phyloP scores from a whole-genome alignment of 2,113 vertebrate genomes.

The Podiceps cristatus region DNA sequence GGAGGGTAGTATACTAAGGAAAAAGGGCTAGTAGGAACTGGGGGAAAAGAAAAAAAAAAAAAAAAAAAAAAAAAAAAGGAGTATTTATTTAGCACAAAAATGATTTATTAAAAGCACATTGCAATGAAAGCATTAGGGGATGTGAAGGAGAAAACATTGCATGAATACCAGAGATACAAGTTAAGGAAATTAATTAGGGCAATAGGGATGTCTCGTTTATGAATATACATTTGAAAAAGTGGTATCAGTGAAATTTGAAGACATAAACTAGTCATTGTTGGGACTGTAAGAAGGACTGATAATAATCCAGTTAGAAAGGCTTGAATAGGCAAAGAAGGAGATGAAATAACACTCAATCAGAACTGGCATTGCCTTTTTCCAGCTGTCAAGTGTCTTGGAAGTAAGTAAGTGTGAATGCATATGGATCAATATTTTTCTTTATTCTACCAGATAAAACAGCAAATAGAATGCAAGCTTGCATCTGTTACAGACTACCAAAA shows the following conservation, averaged over 20 bases:
- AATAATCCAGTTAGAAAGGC: background rate
- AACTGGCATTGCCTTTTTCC: background rate
- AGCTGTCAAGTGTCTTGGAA: background rate
- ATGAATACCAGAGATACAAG: background rate
- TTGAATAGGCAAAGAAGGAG: background rate
- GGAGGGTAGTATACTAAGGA: background rate
- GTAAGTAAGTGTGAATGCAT: background rate
- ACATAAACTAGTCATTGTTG: background rate
- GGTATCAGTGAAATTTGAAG: background rate
- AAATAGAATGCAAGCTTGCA: background rate
- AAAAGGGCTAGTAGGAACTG: background rate
- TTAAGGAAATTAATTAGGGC: background rate
- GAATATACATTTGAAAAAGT: background rate
- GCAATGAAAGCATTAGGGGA: background rate
- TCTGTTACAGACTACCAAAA: background rate
- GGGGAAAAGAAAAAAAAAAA: too few species aligned
- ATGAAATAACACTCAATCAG: background rate
- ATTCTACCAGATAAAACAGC: background rate
- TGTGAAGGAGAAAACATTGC: background rate
- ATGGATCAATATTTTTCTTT: background rate
- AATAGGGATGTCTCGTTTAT: background rate
- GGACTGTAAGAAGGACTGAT: background rate
- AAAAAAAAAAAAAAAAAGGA: background rate
- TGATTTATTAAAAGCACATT: background rate
- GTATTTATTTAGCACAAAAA: background rate